phyloP scores from a whole-genome alignment of 2,888 invertebrate genomes.

The Noctua comes region DNA sequence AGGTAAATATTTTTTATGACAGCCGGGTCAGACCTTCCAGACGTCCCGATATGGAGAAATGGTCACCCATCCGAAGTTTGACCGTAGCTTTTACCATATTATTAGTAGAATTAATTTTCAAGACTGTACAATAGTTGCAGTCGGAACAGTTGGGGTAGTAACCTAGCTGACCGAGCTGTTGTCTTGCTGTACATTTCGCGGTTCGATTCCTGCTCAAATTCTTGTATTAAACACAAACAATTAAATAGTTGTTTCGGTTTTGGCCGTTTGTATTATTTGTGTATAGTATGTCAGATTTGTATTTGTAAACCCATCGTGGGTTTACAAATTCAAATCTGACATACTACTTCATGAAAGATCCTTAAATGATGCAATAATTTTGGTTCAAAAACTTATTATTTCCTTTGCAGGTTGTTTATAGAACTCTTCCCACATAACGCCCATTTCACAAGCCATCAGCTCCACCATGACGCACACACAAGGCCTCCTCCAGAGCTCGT shows the following conservation, averaged over 20 bases:
- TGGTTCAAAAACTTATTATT: not conserved
- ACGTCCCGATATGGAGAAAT: not conserved
- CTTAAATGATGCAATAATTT: not conserved
- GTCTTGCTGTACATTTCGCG: not conserved
- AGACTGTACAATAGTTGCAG: not conserved
- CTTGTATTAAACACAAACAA: not conserved
- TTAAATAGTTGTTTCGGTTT: not conserved
- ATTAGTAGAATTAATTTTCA: not conserved
- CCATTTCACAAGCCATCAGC: slow-evolving; percentile 30
- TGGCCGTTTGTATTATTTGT: not conserved
- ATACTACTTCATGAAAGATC: not conserved
- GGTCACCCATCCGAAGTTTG: slow-evolving; percentile 12
- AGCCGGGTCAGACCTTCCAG: not conserved
- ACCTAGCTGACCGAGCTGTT: not conserved
- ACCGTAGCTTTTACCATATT: not conserved
- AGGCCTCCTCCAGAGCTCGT: slow-evolving; percentile 43
- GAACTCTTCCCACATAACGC: slow-evolving; percentile 4
- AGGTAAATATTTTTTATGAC: slow-evolving; percentile 54
- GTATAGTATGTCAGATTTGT: not conserved
- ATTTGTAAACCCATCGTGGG: not conserved
- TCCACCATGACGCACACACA: slow-evolving; percentile 41
- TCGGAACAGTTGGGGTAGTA: not conserved
- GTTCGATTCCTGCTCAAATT: not conserved
- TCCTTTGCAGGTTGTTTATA: not conserved
- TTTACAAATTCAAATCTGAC: no score